Conservation (phyloP, 2,888 invertebrate genomes). For the Luperina testacea region DNA sequence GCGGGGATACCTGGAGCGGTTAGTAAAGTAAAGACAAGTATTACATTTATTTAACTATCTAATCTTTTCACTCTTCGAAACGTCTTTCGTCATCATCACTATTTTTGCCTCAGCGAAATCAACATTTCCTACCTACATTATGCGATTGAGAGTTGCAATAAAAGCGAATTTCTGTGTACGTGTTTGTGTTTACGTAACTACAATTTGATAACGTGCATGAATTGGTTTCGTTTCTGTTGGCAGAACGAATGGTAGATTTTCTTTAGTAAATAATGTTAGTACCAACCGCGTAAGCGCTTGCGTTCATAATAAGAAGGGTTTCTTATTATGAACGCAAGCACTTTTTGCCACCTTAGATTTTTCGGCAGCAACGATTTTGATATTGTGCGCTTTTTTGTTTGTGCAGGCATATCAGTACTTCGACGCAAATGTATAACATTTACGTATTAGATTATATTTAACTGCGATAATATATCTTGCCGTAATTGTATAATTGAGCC, state of each 20-base stretch:
- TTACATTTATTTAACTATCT: conserved; percentile 64
- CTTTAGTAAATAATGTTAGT: background rate
- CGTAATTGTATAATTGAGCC: conserved; percentile 5
- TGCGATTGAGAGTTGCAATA: conserved; percentile 59
- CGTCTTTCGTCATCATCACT: conserved; percentile 15
- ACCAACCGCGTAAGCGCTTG: background rate
- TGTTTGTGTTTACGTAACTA: conserved; percentile 62
- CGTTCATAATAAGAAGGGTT: background rate
- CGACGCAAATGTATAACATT: background rate
- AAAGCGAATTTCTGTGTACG: conserved; percentile 63
- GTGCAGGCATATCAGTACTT: background rate
- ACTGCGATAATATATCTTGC: background rate
- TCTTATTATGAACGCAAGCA: background rate
- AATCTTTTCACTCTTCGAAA: conserved; percentile 37
- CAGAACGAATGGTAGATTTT: conserved; percentile 38
- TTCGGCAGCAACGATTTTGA: background rate
- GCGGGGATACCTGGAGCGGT: conserved; percentile 97
- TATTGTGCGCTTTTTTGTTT: background rate
- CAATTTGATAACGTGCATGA: conserved; percentile 56
- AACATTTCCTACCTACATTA: conserved; percentile 35
- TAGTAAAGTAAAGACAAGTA: conserved; percentile 89
- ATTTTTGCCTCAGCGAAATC: conserved; percentile 57
- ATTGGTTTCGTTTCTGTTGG: conserved; percentile 51
- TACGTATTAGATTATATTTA: background rate
- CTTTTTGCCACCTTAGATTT: background rate